phyloP scores from a whole-genome alignment of 2,113 vertebrate species.

The Lathamus discolor region DNA sequence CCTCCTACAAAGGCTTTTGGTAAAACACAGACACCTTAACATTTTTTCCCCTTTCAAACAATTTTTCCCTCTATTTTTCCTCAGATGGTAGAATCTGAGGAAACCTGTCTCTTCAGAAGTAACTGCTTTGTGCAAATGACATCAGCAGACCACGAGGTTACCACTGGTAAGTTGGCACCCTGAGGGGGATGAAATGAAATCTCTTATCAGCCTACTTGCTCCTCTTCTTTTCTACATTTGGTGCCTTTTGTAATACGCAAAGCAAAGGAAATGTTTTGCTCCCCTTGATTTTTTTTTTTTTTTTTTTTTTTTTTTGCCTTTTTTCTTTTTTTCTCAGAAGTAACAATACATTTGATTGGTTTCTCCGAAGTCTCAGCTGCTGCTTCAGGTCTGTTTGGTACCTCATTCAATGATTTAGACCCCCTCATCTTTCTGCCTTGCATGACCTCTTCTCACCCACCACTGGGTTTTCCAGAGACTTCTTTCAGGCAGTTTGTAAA shows the following conservation, averaged over 20 bases:
- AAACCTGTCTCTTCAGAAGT: conserved; percentile 68
- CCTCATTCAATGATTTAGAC: neutral
- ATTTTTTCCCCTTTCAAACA: conserved; percentile 61
- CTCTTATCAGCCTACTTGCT: conserved; percentile 37
- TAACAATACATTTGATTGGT: neutral
- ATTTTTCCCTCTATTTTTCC: conserved; percentile 41
- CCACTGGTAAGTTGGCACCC: conserved; percentile 43
- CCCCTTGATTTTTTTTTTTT: conserved; percentile 26
- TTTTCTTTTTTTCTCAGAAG: neutral
- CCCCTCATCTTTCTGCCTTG: neutral
- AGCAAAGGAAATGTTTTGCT: conserved; percentile 47
- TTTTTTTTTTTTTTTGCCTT: neutral
- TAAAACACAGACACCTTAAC: conserved; percentile 66
- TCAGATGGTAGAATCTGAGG: conserved; percentile 62
- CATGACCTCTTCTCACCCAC: neutral
- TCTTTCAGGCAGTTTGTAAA: neutral
- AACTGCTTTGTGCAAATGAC: conserved; percentile 53
- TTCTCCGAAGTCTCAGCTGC: conserved; percentile 2
- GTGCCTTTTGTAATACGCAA: conserved; percentile 45
- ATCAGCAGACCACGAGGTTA: conserved; percentile 55
- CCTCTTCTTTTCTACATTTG: conserved; percentile 38
- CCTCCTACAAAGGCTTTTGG: conserved; percentile 65
- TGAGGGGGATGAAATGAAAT: conserved; percentile 59
- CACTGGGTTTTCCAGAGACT: neutral
- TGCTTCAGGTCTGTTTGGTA: neutral